Evolutionary conservation across 1,140 invertebrate species (phyloP), one percentile per base, ranked within the genome.

Genomic region (Chymomyza costata): DNA sequence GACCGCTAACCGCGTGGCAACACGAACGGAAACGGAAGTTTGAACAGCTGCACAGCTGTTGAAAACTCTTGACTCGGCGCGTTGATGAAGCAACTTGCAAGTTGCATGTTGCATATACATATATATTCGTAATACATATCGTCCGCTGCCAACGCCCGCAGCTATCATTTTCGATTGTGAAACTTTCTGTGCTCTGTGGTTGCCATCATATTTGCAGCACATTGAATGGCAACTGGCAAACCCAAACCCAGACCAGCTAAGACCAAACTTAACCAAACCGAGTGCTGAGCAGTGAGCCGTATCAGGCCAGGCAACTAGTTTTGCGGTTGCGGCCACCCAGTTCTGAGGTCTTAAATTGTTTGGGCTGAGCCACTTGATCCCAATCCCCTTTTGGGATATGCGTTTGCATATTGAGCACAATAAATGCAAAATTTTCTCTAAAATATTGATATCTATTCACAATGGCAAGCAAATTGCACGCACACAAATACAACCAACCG

Each of bases 131-230:
- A n/a, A n/a, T n/a, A n/a, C n/a, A n/a, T n/a, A n/a, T n/a, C n/a
- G 8, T 25, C 3, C 21, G 21, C 3, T 25, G 21, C 21, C 21
- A 25, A 64, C 40, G 49, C 62, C 44, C 32, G 38, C 54, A 51
- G 71, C 71, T 70, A 76, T 76, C 62, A 78, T 78, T 76, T 76
- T 76, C 71, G 71, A 78, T 78, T 76, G 71, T 62, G 51, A 70
- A 76, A 76, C 43, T 76, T 76, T 76, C 53, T 59, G 48, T 68
- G 66, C 32, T 64, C 52, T 62, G 65, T 44, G 69, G 70, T 66
- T 66, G 48, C 48, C 46, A 31, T 14, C 25, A 46, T 39, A 46
- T 46, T 46, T 46, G 16, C 28, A 34, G 48, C 30, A 49, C 31
- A 13, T 32, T 44, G 40, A 21, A 40, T 13, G 37, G n/a, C 39